phyloP scores from a whole-genome alignment of 2,113 vertebrate species.

The Clupea harengus region DNA sequence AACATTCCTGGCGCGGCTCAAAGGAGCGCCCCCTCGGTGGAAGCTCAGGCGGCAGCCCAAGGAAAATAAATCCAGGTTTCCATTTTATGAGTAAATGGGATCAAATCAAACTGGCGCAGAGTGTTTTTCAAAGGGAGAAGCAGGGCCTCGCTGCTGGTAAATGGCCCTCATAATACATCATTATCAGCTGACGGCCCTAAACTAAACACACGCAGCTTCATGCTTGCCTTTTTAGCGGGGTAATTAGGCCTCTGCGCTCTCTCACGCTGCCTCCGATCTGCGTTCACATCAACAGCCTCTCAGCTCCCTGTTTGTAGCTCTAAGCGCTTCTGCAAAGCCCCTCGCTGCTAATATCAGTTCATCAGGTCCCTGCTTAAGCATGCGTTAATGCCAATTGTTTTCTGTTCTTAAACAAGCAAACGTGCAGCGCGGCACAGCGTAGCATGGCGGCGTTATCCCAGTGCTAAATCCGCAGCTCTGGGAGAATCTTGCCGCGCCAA shows the following conservation, averaged over 20 bases:
- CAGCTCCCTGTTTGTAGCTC: neutral
- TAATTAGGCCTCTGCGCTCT: neutral
- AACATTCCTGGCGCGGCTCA: constrained; percentile 52
- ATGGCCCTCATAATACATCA: neutral
- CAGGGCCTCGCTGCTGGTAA: neutral
- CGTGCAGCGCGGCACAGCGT: too few relatives aligned
- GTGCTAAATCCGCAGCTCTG: too few relatives aligned
- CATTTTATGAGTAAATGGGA: constrained; percentile 52
- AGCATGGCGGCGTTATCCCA: neutral
- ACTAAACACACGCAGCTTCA: neutral
- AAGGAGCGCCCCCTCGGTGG: constrained; percentile 46
- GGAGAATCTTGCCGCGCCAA: neutral
- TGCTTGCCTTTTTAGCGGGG: neutral
- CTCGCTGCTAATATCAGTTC: neutral
- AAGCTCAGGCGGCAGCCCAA: constrained; percentile 43
- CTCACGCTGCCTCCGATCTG: neutral
- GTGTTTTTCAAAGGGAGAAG: neutral
- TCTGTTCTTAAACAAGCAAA: constrained; percentile 4
- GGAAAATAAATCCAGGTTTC: constrained; percentile 45
- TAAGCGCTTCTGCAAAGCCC: constrained; percentile 10
- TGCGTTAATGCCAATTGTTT: neutral
- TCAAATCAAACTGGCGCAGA: constrained; percentile 43
- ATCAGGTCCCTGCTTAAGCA: neutral
- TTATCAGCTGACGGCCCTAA: neutral
- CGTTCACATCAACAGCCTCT: constrained; percentile 16